Evolutionary conservation across 1,140 invertebrate species (phyloP), one percentile per base, ranked within the genome.

Genomic region (Trialeurodes vaporariorum): DNA sequence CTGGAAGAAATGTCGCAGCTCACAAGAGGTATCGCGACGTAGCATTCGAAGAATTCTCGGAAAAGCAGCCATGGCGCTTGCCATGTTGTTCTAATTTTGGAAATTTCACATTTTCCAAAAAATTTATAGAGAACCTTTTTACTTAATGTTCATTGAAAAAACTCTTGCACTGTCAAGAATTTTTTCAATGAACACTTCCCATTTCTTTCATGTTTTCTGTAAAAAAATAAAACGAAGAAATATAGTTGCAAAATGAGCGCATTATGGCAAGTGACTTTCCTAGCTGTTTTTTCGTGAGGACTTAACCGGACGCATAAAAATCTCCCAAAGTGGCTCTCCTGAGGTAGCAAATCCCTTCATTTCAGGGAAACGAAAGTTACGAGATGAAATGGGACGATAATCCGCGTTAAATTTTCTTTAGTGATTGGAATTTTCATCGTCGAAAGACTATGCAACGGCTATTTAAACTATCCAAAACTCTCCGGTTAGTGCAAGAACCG

Each of bases 271-370:
- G n/a, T n/a, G n/a, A n/a, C n/a, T n/a, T n/a, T n/a, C n/a, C n/a
- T n/a, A 2, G 69, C 65, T 21, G 23, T 23, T 13, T 68, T 65
- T 22, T 67, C 61, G 9, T 61, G 65, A 0, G 85, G 79, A 11
- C 80, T 80, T 9, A 78, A 79, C 11, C 92, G 89, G 0, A 89
- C 74, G 2, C 84, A 27, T 86, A 89, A 63, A 25, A 71, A 89
- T 23, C 93, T 79, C 1, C 94, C 94, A 26, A 90, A 75, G 69
- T 81, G 83, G 74, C 94, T 88, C 0, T n/a, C n/a, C n/a, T n/a
- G n/a, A n/a, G 91, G 86, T 1, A 89, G 73, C 62, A 80, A 82
- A 25, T 84, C 71, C 25, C 67, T 62, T 13, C 70, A 70, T 1
- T 70, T 63, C 21, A 73, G 70, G 49, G 66, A 70, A 63, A 73